Base-by-base conservation (phyloP, 1,140 invertebrate species). In the Halictus rubicundus region DNA sequence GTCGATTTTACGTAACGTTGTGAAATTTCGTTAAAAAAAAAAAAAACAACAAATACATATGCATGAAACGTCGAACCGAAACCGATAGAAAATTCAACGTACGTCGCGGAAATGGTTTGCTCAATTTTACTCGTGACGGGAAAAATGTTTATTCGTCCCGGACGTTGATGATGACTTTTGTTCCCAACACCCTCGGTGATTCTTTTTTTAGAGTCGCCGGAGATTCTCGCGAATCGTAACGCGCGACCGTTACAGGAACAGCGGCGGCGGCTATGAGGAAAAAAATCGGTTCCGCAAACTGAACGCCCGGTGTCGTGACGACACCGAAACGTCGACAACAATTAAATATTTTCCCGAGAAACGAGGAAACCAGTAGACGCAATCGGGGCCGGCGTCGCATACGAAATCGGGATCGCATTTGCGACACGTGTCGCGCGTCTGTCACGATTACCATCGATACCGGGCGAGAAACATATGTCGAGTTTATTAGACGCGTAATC, bases 401-500 rank as follows among this genome's bases (percentile, higher is more conserved):
- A 19, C 16, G n/a, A 63, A 46, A 46, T 10, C 16, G n/a, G 32
- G 21, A 59, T 27, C 7, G 19, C 32, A 37, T 64, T 39, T 76
- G n/a, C 59, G 25, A 9, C 64, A 60, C 9, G 65, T 60, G 37
- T 76, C 21, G 12, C 46, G n/a, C 16, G 12, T 46, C 14, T 39
- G 12, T 64, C 46, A 49, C 21, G 19, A 19, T 46, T 39, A 9
- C 2, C 19, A 23, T 10, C 37, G 21, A 10, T 61, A 3, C 21
- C 8, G 0, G n/a, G 21, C 10, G 8, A 21, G 49, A 21, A 64
- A 39, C 21, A 23, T 42, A 42, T 74, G 73, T 42, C 78, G 27
- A 70, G 79, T 78, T n/a, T 78, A 81, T 81, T 81, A 81, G 65
- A 64, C 61, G 16, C 32, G 54, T 79, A 82, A 82, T 82, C 61